phyloP scores from a whole-genome alignment of 2,113 vertebrate genomes.

The Sterrhoptilus dennistouni region DNA sequence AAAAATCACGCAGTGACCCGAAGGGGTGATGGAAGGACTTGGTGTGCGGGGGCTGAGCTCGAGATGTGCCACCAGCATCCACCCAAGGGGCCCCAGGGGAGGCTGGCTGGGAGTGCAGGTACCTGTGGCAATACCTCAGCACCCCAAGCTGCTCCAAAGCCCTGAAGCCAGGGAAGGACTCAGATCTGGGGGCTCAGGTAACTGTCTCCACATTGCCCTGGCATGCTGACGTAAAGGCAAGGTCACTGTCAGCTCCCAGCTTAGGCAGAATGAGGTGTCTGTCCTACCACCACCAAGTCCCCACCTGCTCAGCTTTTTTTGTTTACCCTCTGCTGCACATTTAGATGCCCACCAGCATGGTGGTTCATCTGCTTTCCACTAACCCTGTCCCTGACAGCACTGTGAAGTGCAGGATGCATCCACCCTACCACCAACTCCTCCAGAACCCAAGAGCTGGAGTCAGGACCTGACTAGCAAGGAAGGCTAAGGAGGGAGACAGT shows the following conservation, averaged over 20 bases:
- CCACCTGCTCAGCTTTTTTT: neutral
- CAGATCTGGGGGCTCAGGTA: neutral
- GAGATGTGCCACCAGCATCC: neutral
- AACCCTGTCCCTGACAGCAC: neutral
- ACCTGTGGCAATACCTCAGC: neutral
- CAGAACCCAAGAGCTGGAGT: neutral
- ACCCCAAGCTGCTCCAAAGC: neutral
- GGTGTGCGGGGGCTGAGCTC: rapidly evolving
- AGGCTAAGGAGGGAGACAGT: neutral
- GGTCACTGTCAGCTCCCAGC: neutral
- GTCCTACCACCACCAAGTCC: neutral
- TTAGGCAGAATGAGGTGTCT: neutral
- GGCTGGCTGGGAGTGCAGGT: rapidly evolving
- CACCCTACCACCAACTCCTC: neutral
- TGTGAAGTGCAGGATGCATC: neutral
- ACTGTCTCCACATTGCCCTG: rapidly evolving
- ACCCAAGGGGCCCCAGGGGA: neutral
- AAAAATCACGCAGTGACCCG: neutral
- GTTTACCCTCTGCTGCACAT: neutral
- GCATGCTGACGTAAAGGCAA: rapidly evolving
- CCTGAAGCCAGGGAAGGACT: neutral
- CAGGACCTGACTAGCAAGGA: rapidly evolving
- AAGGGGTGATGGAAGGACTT: neutral
- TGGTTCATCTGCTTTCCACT: neutral
- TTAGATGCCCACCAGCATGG: neutral